A percentile compares a stretch with the other conserved stretches of the same genome.
These are phyloP conservation scores for Fulica atra DNA, from an alignment of 2,113 vertebrate genomes.

Conservation along the genomic window DNA sequence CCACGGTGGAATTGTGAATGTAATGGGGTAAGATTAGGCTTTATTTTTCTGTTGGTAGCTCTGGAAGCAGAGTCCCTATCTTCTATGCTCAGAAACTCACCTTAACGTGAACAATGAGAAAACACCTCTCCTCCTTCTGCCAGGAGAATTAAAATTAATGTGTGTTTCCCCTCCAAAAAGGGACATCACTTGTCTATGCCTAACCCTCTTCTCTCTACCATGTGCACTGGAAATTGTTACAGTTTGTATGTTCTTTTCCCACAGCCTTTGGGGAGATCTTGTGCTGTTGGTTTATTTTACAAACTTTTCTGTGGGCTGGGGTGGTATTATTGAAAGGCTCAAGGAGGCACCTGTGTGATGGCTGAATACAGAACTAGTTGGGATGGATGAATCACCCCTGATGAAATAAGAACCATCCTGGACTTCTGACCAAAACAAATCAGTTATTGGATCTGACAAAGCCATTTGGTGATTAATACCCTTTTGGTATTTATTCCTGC, in stretches of 20 bases:
- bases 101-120: background rate
- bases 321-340: background rate
- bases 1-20: background rate
- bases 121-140: background rate
- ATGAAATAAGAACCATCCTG: background rate
- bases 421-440: background rate
- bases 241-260: background rate
- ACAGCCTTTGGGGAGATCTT: background rate
- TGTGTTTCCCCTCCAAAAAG: background rate
- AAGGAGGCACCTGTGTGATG: background rate
- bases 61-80: background rate
- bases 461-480: background rate
- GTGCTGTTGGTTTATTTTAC: background rate
- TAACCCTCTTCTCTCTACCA: background rate
- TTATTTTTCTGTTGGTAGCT: background rate
- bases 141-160: background rate
- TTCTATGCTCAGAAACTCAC: background rate
- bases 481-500: background rate
- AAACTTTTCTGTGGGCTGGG: background rate
- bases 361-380: background rate
- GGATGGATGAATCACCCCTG: background rate
- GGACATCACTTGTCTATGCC: background rate
- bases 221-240: background rate
- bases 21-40: background rate
- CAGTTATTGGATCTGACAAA: background rate